These are phyloP conservation scores for Caloenas nicobarica DNA, from an alignment of 2,113 vertebrate genomes.

Conservation along the genomic window DNA sequence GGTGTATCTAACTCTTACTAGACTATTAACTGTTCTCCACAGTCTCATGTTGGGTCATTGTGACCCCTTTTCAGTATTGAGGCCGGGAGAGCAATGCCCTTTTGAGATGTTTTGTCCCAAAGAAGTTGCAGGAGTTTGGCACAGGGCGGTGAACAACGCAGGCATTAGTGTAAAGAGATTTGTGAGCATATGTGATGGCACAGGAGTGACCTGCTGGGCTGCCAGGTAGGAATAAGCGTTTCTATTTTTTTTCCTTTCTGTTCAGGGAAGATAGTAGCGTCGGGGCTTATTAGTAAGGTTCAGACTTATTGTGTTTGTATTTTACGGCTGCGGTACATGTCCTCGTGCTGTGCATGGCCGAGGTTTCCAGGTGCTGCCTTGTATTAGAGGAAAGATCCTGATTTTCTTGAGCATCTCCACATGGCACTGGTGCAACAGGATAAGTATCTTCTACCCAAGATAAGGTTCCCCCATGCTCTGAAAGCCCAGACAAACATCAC, in stretches of 20 bases:
- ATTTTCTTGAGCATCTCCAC: background rate
- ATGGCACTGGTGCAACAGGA: background rate
- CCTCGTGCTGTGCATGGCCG: background rate
- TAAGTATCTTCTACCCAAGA: background rate
- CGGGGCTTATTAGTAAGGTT: background rate
- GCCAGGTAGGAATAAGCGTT: background rate
- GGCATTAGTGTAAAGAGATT: background rate
- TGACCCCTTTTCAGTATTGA: background rate
- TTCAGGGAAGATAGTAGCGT: background rate
- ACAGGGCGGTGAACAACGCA: background rate
- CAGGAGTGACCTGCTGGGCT: background rate
- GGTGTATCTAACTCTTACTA: background rate
- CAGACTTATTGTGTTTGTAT: background rate
- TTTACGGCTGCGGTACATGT: rapidly evolving
- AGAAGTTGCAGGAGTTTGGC: background rate
- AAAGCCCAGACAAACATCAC: background rate
- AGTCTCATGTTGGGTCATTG: background rate
- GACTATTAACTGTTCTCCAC: background rate
- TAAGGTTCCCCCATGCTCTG: background rate
- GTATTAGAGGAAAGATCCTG: background rate
- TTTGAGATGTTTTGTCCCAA: background rate
- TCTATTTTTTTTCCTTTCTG: background rate
- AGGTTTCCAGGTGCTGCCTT: background rate
- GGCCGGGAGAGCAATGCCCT: background rate
- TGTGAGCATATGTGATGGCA: background rate